Base-by-base conservation (phyloP, 2,797 vertebrate species). In the Hydrophis major region DNA sequence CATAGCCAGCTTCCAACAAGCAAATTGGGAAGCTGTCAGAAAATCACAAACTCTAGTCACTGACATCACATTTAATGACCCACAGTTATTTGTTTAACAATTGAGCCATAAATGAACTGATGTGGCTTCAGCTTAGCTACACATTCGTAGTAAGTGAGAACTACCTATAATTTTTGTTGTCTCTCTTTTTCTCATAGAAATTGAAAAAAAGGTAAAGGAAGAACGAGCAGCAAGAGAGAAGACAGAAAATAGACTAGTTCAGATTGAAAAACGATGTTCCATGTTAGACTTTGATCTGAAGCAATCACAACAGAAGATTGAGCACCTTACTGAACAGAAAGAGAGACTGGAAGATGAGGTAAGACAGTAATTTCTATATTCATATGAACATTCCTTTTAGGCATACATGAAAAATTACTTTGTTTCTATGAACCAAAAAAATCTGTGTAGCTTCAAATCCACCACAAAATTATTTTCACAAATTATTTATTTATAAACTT, bases 241-340 rank as follows among this genome's bases (percentile, higher is more conserved):
- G 93, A 99, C 99, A 6, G 99, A 99, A 98, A 98, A 99, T 96
- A 96, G 97, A 90, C 98, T 99, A 93, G 98, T 99, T 97, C 99
- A 99, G 96, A 98, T 99, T 94, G 99, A 99, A 97, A 99, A 99
- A 96, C 99, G 99, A 96, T 99, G 99, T 97, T 99, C 99, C 12
- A 99, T 99, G 99, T 97, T 99, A 90, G 99, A 99, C 96, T 99
- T 99, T 25, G 99, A 99, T 97, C 98, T 99, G 92, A 99, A 99
- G 95, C 99, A 99, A 95, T 99, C 99, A n/a, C 98, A 99, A 95
- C 99, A 99, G 98, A 99, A 99, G 96, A 98, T 99, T 92, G 99
- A 99, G 95, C 99, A 99, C 97, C 97, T 99, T 96, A 98, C 98
- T 98, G 98, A 99, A 97, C 99, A 99, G 95, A 99, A 99, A 95